Base-by-base conservation (phyloP, 30 jellyfish, hydroid and myxozoan species). In the Morbakka virulenta region DNA sequence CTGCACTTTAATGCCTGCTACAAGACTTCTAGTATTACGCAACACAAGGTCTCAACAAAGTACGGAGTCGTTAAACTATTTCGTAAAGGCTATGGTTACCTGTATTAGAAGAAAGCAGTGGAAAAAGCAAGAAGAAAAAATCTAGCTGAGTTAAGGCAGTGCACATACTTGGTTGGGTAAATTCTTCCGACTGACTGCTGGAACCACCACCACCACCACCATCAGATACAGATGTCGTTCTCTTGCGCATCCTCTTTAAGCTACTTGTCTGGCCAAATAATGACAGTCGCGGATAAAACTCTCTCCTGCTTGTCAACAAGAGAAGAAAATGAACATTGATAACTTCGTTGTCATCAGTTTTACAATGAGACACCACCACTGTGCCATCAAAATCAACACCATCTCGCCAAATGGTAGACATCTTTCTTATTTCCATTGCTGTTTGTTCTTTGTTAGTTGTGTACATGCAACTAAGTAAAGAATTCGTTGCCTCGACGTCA, bases 301-400 rank as follows among this genome's bases (percentile, higher is more conserved):
- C 98, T 72, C 94, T 82, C 31, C 94, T 76, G 76, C 80, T 91
- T 2, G 93, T 84, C 14, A 91, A 81, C 57, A 85, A 77, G 27
- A 91, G 72, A 48, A 83, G 84, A 62, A 83, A 91, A 52, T 89
- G 96, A 69, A 91, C 48, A 53, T 69, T 91, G 53, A 91, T 33
- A 6, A 83, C 95, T 34, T 84, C 97, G 2, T 66, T 72, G 78
- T 71, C 94, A 11, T 67, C 82, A 12, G 92, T 62, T 0, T 77
- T 79, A 30, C 85, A 53, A 26, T 83, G 80, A 35, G 89, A 70
- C 30, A 91, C 84, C 67, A 94, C 69, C 28, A 85, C 98, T 52
- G 69, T 82, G 61, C 98, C 96, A 52, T 91, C 98, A 33, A 75
- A 91, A 62, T 91, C 98, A 13, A 95, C 88, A 23, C 86, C 50